Evolutionary conservation across 1,140 invertebrate species (phyloP).

Genomic region (Globodera rostochiensis): DNA sequence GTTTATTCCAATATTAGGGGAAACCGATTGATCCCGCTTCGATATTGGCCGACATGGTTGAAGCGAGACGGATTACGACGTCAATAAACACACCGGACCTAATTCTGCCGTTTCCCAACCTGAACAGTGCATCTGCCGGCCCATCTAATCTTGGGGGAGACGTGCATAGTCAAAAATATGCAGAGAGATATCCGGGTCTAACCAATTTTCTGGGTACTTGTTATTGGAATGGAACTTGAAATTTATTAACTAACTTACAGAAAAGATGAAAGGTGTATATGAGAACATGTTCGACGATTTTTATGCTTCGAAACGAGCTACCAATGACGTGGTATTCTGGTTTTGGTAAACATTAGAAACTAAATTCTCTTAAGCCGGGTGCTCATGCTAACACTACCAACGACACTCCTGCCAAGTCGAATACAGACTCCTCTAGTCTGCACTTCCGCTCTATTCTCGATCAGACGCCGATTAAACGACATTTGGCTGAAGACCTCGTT

Average conservation of each 20-base stretch:
- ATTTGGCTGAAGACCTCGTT: neutral
- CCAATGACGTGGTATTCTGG: neutral
- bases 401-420: neutral
- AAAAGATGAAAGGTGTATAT: slow-evolving; percentile 26
- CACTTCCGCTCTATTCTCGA: slow-evolving; percentile 1
- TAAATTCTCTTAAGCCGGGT: neutral
- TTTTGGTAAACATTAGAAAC: neutral
- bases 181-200: slow-evolving; percentile 43
- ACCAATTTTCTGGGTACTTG: slow-evolving; percentile 39
- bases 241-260: slow-evolving; percentile 30
- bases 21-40: slow-evolving; percentile 23
- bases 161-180: neutral
- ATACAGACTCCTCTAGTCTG: neutral
- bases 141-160: neutral
- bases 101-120: slow-evolving; percentile 12
- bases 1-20: neutral
- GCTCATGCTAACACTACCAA: neutral
- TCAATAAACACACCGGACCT: neutral
- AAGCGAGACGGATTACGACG: neutral
- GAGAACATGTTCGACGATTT: slow-evolving; percentile 47
- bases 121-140: slow-evolving; percentile 11
- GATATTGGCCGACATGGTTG: slow-evolving; percentile 29
- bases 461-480: neutral
- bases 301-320: slow-evolving; percentile 2
- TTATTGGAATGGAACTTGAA: slow-evolving; percentile 5